phyloP scores from a whole-genome alignment of 2,797 vertebrate genomes.

The Amphiprion clarkii region DNA sequence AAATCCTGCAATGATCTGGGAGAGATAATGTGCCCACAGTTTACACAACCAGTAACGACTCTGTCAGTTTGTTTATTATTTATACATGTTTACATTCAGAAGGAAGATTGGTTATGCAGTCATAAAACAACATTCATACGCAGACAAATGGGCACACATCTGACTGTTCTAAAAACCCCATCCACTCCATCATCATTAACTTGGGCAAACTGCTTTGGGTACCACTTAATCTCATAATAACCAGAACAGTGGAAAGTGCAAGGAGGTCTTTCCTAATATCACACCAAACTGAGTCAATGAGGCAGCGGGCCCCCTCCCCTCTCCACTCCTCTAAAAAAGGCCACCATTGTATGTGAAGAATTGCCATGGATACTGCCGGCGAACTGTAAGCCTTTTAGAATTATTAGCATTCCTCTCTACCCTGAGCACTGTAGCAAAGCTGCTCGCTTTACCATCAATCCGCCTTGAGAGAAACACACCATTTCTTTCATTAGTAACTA shows the following conservation, averaged over 20 bases:
- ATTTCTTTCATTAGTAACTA: slow-evolving; percentile 76
- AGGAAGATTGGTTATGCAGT: neutral
- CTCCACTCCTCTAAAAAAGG: slow-evolving; percentile 76
- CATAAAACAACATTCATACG: neutral
- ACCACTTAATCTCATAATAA: slow-evolving; percentile 74
- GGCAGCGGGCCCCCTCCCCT: slow-evolving; percentile 50
- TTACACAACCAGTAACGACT: neutral
- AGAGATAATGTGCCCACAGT: neutral
- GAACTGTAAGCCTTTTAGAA: slow-evolving; percentile 88
- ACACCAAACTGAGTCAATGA: slow-evolving; percentile 71
- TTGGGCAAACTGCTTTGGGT: slow-evolving; percentile 57
- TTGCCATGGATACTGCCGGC: slow-evolving; percentile 85
- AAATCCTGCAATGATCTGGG: slow-evolving; percentile 7
- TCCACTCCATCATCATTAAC: slow-evolving; percentile 32
- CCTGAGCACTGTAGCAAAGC: slow-evolving; percentile 83
- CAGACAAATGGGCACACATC: too few relatives aligned
- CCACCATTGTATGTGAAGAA: slow-evolving; percentile 84
- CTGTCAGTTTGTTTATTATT: neutral
- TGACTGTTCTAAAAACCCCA: too few relatives aligned
- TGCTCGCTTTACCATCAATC: slow-evolving; percentile 76
- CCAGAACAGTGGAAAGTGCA: slow-evolving; percentile 73
- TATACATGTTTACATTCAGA: neutral
- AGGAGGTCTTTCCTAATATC: slow-evolving; percentile 78
- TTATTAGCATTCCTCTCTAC: slow-evolving; percentile 87
- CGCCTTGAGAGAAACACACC: slow-evolving; percentile 71